Conservation (phyloP, 1,140 invertebrate genomes). For the Zaprionus tsacasi region DNA sequence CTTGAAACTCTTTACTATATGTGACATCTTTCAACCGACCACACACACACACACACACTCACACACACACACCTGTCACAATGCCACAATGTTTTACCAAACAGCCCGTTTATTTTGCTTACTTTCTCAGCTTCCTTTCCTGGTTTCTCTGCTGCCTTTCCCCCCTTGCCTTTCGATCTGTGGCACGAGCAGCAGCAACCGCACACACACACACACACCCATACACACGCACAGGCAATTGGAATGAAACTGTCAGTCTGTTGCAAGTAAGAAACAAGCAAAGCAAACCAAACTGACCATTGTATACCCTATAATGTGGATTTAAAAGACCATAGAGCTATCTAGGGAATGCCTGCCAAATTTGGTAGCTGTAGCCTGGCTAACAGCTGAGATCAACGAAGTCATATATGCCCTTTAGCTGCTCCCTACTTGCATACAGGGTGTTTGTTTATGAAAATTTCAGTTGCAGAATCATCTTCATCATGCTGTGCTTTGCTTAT, state of each 20-base stretch:
- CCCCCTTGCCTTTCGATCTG: neutral
- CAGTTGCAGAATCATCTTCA: slow-evolving; percentile 24
- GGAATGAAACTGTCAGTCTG: slow-evolving; percentile 1
- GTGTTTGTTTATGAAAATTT: slow-evolving; percentile 52
- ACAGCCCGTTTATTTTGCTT: slow-evolving; percentile 1
- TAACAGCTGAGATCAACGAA: neutral
- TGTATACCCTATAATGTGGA: neutral
- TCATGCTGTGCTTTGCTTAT: slow-evolving; percentile 23
- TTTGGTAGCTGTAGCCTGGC: too few species aligned
- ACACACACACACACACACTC: neutral
- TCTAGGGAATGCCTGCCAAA: neutral
- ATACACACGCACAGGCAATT: neutral
- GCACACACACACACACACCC: neutral
- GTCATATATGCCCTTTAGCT: neutral
- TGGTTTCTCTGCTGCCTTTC: neutral
- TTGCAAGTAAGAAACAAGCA: slow-evolving; percentile 9
- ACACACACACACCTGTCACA: neutral
- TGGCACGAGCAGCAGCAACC: neutral
- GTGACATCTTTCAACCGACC: slow-evolving; percentile 9
- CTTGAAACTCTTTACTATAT: slow-evolving; percentile 19
- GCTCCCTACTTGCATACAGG: neutral
- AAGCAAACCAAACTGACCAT: neutral
- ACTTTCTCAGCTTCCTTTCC: neutral
- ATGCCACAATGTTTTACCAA: slow-evolving; percentile 1
- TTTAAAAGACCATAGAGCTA: neutral